Conservation (phyloP, 2,113 vertebrate genomes). For the Lanius collurio region DNA sequence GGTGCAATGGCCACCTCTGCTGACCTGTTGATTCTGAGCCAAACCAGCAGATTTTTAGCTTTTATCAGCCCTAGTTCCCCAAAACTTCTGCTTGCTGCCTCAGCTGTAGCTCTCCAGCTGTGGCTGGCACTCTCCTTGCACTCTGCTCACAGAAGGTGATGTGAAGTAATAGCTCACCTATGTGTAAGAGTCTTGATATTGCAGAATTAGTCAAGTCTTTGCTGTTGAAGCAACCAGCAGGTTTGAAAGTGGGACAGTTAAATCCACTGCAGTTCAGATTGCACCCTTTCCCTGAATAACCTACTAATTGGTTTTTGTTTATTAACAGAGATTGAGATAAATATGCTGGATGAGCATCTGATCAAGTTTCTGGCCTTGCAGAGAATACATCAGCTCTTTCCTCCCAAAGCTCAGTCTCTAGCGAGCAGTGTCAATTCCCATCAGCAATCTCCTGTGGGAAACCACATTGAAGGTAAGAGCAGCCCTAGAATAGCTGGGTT, state of each 20-base stretch:
- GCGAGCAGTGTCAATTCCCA: conserved; percentile 67
- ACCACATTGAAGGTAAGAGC: conserved; percentile 78
- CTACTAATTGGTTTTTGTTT: conserved; percentile 66
- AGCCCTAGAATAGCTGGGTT: background rate
- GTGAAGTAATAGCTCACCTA: background rate
- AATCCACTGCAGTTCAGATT: background rate
- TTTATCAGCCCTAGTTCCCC: background rate
- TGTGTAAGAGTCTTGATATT: background rate
- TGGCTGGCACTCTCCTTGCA: background rate
- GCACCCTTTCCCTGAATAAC: background rate
- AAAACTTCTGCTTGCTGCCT: background rate
- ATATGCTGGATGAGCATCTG: conserved; percentile 90
- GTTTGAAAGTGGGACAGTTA: background rate
- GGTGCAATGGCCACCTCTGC: background rate
- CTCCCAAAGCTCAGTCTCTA: conserved; percentile 81
- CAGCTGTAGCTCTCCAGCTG: background rate
- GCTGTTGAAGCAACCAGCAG: background rate
- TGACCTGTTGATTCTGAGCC: background rate
- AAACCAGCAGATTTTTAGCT: background rate
- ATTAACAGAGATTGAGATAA: conserved; percentile 88
- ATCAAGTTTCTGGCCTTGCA: conserved; percentile 94
- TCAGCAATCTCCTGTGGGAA: conserved; percentile 68
- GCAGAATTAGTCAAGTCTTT: background rate
- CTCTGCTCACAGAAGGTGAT: background rate
- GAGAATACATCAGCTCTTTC: conserved; percentile 94